phyloP scores from a whole-genome alignment of 2,113 vertebrate species.

The Petaurus breviceps region DNA sequence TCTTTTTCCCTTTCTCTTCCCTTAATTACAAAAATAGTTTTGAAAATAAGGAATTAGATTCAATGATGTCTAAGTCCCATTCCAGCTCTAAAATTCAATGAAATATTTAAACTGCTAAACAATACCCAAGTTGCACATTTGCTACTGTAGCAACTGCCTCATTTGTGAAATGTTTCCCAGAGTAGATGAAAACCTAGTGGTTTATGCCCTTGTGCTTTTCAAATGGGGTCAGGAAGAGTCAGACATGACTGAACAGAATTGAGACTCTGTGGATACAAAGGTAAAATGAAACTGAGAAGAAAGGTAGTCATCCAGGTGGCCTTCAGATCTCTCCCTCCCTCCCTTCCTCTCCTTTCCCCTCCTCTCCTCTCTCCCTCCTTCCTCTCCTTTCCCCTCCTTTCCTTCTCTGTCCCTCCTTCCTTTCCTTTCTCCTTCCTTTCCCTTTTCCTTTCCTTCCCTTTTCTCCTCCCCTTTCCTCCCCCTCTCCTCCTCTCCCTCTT shows the following conservation, averaged over 20 bases:
- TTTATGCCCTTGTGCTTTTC: background rate
- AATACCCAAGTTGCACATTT: conserved; percentile 44
- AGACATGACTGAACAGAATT: background rate
- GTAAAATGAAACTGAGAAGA: conserved; percentile 17
- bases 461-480: accelerated
- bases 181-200: background rate
- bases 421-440: no score
- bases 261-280: background rate
- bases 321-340: background rate
- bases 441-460: accelerated
- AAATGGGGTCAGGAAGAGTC: background rate
- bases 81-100: background rate
- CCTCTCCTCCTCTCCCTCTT: no score
- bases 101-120: conserved; percentile 42
- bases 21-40: background rate
- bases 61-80: background rate
- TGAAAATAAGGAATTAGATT: background rate
- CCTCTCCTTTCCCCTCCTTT: no score
- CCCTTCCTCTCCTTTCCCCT: no score
- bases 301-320: background rate
- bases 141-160: conserved; percentile 43
- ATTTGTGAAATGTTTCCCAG: conserved; percentile 52
- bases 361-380: no score
- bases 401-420: accelerated
- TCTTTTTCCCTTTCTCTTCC: background rate